phyloP scores from a whole-genome alignment of 64 coral and sea anemone genomes.

The Orbicella faveolata region DNA sequence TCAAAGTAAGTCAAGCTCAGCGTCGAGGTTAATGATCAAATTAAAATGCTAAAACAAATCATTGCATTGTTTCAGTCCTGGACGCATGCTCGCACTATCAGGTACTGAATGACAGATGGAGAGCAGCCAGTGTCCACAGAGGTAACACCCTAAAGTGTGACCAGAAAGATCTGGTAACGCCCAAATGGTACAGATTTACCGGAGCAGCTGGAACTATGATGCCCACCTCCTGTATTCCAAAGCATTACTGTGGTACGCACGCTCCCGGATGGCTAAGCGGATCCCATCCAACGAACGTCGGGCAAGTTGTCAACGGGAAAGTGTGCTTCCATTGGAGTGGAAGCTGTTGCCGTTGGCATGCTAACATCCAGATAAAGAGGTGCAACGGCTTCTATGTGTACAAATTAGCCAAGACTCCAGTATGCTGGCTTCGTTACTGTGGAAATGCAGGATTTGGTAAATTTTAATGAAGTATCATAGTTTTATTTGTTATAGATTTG shows the following conservation, averaged over 20 bases:
- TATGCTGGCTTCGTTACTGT: constrained; percentile 55
- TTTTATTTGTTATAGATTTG: neutral
- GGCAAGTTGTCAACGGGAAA: constrained; percentile 23
- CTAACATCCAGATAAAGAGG: constrained; percentile 45
- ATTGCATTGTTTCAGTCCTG: neutral
- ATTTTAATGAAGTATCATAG: neutral
- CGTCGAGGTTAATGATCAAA: too few relatives aligned
- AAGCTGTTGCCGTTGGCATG: constrained; percentile 44
- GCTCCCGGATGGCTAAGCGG: constrained; percentile 59
- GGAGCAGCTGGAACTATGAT: constrained; percentile 33
- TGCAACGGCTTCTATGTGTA: constrained; percentile 62
- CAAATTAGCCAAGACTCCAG: constrained; percentile 33
- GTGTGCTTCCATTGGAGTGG: constrained; percentile 63
- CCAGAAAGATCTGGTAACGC: neutral
- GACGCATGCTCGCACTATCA: neutral
- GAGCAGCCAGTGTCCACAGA: neutral
- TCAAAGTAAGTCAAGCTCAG: too few relatives aligned
- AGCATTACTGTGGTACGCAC: constrained; percentile 46
- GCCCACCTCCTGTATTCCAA: constrained; percentile 39
- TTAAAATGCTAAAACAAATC: too few relatives aligned
- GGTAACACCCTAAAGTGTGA: constrained; percentile 16
- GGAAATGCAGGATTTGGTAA: constrained; percentile 12
- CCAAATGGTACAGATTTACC: constrained; percentile 66
- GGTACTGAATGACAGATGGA: neutral
- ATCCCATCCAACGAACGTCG: constrained; percentile 10